Percentiles rank a stretch among this genome's conserved stretches.
These are phyloP conservation scores for Cephalopterus ornatus DNA, from an alignment of 2,113 vertebrate species.

Conservation along the genomic window DNA sequence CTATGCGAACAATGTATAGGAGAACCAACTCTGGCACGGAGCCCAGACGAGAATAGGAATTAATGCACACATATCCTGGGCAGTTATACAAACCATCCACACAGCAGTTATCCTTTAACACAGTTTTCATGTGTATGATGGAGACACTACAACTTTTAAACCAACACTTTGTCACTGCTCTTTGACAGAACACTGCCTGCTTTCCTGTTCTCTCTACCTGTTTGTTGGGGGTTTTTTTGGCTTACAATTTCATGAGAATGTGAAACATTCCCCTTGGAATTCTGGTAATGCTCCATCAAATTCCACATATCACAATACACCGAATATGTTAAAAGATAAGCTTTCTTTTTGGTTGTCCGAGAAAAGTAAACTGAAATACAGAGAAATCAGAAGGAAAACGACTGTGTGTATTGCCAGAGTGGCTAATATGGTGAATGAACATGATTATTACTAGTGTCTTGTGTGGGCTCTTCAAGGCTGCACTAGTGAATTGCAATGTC, in stretches of 20 bases:
- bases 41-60: neutral
- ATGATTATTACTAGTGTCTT: neutral
- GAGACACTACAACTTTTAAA: neutral
- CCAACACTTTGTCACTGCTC: neutral
- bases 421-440: neutral
- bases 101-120: neutral
- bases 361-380: neutral
- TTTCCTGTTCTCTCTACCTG: neutral
- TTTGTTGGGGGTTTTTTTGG: no score
- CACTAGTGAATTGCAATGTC: neutral
- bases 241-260: neutral
- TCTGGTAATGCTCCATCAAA: neutral
- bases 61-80: neutral
- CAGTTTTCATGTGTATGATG: neutral
- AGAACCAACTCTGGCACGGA: neutral
- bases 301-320: neutral
- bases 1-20: neutral
- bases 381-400: neutral
- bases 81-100: neutral
- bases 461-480: neutral
- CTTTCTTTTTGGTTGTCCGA: neutral
- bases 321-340: neutral
- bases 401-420: neutral
- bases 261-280: neutral
- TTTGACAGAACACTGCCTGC: neutral